A percentile compares a stretch with the other conserved stretches of the same genome.
phyloP scores from a whole-genome alignment of 2,888 invertebrate genomes.

The Phyllotreta striolata region DNA sequence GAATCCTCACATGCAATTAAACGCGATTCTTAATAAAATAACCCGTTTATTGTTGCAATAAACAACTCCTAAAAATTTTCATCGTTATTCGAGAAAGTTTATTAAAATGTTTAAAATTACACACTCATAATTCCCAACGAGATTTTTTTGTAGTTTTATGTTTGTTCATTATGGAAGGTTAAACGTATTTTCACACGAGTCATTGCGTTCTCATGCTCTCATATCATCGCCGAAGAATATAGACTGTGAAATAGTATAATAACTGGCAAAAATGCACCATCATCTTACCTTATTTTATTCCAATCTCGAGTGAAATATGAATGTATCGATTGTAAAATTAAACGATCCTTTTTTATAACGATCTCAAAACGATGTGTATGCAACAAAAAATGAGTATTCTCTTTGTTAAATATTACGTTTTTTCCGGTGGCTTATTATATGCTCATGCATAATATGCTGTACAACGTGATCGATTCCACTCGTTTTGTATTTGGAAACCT shows the following conservation, averaged over 20 bases:
- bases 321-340: conserved; percentile 50
- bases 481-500: conserved; percentile 37
- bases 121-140: too few relatives aligned
- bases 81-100: too few relatives aligned
- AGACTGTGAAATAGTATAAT: conserved; percentile 56
- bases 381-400: conserved; percentile 29
- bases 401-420: conserved; percentile 32
- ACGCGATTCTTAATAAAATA: conserved; percentile 13
- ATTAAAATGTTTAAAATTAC: too few relatives aligned
- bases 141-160: not conserved
- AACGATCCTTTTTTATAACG: conserved; percentile 45
- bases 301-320: conserved; percentile 53
- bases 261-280: conserved; percentile 52
- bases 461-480: conserved; percentile 36
- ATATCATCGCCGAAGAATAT: conserved; percentile 24
- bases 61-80: too few relatives aligned
- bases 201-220: conserved; percentile 24
- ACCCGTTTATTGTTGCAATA: not conserved
- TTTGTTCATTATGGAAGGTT: conserved; percentile 10
- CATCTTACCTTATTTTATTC: conserved; percentile 47
- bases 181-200: conserved; percentile 25
- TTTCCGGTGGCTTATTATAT: conserved; percentile 32
- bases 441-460: conserved; percentile 38
- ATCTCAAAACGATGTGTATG: conserved; percentile 25
- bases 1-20: conserved; percentile 24